A percentile compares a stretch with the other conserved stretches of the same genome.
These are phyloP conservation scores for Stichopus chloronotus DNA, from an alignment of 35 echinoderm and acorn worm genomes.

Conservation along the genomic window DNA sequence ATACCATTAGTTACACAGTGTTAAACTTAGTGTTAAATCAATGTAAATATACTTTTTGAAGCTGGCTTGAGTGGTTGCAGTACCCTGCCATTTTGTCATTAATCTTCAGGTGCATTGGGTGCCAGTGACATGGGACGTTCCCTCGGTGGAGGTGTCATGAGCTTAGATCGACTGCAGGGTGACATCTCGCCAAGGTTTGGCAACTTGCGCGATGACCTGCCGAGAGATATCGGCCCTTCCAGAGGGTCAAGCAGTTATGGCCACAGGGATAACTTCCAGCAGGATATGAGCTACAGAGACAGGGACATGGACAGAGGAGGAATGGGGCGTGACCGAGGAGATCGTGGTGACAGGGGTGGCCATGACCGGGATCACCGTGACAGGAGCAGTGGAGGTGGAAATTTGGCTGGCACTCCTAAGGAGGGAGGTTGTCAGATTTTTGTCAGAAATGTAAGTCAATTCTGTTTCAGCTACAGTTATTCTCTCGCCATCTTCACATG, in stretches of 20 bases:
- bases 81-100: neutral
- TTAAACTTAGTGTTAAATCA: too few species aligned
- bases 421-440: conserved; percentile 85
- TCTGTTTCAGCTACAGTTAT: neutral
- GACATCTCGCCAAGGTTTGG: conserved; percentile 34
- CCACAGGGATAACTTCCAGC: conserved; percentile 24
- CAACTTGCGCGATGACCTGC: conserved; percentile 44
- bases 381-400: conserved; percentile 72
- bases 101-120: neutral
- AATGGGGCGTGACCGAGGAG: neutral
- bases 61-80: too few species aligned
- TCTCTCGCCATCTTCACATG: too few species aligned
- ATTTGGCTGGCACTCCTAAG: conserved; percentile 66
- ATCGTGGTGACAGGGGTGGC: conserved; percentile 34
- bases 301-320: conserved; percentile 37
- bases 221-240: neutral
- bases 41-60: neutral
- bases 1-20: too few species aligned
- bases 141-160: neutral
- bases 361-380: conserved; percentile 51
- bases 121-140: conserved; percentile 28
- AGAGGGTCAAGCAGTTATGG: conserved; percentile 41
- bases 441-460: conserved; percentile 91
- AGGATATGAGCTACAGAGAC: neutral
- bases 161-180: conserved; percentile 15